A percentile compares a stretch with the other conserved stretches of the same genome.
Evolutionary conservation across 2,888 invertebrate species (phyloP).

Genomic region (Parnassius glacialis): DNA sequence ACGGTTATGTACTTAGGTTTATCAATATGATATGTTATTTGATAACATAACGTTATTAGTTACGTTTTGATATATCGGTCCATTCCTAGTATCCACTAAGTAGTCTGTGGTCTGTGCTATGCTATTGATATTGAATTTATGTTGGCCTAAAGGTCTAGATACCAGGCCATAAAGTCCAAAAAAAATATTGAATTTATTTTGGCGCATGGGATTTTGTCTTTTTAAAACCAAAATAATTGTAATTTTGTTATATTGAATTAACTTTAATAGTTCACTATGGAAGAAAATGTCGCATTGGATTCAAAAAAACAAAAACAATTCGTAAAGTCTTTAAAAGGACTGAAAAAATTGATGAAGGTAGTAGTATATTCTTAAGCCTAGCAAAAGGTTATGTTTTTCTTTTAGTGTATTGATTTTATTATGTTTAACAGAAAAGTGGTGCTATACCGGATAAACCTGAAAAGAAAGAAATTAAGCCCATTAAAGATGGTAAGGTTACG

Average conservation of each 20-base stretch:
- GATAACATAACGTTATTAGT: too few species aligned
- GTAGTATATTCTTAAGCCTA: constrained; percentile 42
- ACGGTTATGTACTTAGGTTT: too few species aligned
- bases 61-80: too few species aligned
- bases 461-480: constrained; percentile 34
- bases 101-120: too few species aligned
- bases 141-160: too few species aligned
- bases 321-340: constrained; percentile 75
- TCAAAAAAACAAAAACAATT: constrained; percentile 76
- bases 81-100: too few species aligned
- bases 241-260: not conserved
- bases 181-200: too few species aligned
- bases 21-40: too few species aligned
- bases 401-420: not conserved
- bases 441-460: constrained; percentile 30
- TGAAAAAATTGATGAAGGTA: constrained; percentile 79
- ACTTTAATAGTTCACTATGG: constrained; percentile 45
- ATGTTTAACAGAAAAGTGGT: constrained; percentile 19
- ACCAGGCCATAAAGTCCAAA: too few species aligned
- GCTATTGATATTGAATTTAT: too few species aligned
- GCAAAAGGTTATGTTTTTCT: constrained; percentile 33
- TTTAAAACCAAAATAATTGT: too few species aligned
- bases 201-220: too few species aligned
- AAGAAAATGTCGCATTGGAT: constrained; percentile 75
- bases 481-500: constrained; percentile 40